phyloP scores from a whole-genome alignment of 2,888 invertebrate genomes.

The Drosophila longiperda region DNA sequence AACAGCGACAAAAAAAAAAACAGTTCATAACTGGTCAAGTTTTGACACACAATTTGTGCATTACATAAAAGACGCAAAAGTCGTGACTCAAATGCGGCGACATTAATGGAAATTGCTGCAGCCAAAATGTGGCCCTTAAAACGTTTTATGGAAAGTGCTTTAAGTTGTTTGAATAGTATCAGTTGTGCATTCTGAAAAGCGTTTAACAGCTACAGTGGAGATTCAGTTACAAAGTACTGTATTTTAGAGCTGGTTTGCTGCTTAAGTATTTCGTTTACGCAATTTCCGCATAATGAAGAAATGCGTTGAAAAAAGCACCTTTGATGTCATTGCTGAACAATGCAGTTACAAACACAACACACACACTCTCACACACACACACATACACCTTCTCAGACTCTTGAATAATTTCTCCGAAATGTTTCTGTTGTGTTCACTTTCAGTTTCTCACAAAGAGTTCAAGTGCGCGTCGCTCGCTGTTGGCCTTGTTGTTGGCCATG shows the following conservation, averaged over 20 bases:
- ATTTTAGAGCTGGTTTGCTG: slow-evolving; percentile 62
- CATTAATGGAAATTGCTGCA: slow-evolving; percentile 53
- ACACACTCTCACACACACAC: slow-evolving; percentile 3
- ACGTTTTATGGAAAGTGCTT: slow-evolving; percentile 39
- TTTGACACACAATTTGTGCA: slow-evolving; percentile 42
- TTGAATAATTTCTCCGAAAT: slow-evolving; percentile 55
- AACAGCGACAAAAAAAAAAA: slow-evolving; percentile 5
- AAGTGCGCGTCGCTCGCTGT: slow-evolving; percentile 62
- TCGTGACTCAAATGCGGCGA: slow-evolving; percentile 20
- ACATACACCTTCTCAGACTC: slow-evolving; percentile 1
- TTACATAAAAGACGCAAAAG: slow-evolving; percentile 43
- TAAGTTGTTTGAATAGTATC: not conserved
- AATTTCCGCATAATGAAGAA: slow-evolving; percentile 69
- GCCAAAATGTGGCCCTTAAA: slow-evolving; percentile 48
- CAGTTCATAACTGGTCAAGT: slow-evolving; percentile 19
- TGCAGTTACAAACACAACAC: slow-evolving; percentile 42
- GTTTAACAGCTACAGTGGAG: slow-evolving; percentile 12
- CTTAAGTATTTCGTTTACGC: slow-evolving; percentile 75
- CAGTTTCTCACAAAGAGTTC: slow-evolving; percentile 76
- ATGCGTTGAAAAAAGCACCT: slow-evolving; percentile 41
- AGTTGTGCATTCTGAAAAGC: slow-evolving; percentile 56
- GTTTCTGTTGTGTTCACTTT: slow-evolving; percentile 54
- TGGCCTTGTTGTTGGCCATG: slow-evolving; percentile 64
- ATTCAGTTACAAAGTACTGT: slow-evolving; percentile 14
- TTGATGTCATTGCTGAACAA: slow-evolving; percentile 54